phyloP scores from a whole-genome alignment of 2,797 vertebrate genomes.

The Clarias fuscus region DNA sequence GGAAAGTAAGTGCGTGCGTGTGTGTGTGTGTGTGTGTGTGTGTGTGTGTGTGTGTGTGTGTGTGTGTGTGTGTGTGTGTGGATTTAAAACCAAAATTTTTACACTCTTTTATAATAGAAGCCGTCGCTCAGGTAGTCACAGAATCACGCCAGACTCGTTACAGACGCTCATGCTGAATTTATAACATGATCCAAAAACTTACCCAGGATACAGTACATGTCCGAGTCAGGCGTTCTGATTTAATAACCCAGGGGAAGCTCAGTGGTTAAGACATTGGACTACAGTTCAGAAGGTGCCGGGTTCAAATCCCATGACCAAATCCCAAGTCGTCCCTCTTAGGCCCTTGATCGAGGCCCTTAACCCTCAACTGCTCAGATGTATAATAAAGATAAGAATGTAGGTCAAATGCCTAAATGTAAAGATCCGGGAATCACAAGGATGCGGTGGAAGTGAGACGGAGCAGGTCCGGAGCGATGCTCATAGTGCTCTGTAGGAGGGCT shows the following conservation, averaged over 20 bases:
- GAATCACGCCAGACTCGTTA: conserved; percentile 31
- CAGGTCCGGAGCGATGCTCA: not conserved
- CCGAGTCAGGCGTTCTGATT: not conserved
- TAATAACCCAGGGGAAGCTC: not conserved
- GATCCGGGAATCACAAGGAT: conserved; percentile 5
- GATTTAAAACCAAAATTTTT: not conserved
- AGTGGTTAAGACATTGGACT: too few species aligned
- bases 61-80: not conserved
- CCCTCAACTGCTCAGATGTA: too few species aligned
- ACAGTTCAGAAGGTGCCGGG: too few species aligned
- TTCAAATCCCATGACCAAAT: too few species aligned
- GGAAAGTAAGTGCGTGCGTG: not conserved
- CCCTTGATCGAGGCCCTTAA: too few species aligned
- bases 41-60: conserved; percentile 5
- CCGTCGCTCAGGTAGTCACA: conserved; percentile 30
- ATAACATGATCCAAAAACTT: conserved; percentile 45
- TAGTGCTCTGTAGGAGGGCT: not conserved
- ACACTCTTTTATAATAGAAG: conserved; percentile 19
- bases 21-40: conserved; percentile 5
- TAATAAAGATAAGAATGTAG: too few species aligned
- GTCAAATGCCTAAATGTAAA: too few species aligned
- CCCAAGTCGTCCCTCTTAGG: too few species aligned
- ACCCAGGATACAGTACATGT: not conserved
- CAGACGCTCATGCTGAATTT: conserved; percentile 37
- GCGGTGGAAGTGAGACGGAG: not conserved